These are phyloP conservation scores for Tragelaphus scriptus DNA, from an alignment of 2,113 vertebrate species.

Conservation along the genomic window DNA sequence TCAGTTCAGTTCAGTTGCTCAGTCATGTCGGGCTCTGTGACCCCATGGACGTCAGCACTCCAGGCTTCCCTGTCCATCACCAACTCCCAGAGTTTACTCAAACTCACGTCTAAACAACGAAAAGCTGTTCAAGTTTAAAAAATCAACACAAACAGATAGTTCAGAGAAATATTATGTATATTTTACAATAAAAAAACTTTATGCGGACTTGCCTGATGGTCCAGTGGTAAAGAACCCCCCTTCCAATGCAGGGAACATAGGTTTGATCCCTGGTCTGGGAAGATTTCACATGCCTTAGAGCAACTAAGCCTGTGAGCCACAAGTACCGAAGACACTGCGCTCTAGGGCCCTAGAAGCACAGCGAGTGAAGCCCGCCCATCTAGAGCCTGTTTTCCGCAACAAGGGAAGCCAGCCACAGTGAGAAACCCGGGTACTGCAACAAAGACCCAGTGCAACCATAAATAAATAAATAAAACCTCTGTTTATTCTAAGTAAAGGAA, in stretches of 20 bases:
- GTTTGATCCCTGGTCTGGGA: not conserved
- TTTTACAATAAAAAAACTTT: not conserved
- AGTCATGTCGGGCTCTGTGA: not conserved
- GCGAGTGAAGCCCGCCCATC: accelerated
- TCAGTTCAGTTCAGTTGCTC: not conserved
- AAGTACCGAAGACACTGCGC: accelerated
- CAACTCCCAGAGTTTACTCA: not conserved
- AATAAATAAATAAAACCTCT: not conserved
- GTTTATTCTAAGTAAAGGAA: not conserved
- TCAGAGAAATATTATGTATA: conserved; percentile 47
- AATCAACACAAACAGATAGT: conserved; percentile 51
- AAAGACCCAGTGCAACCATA: not conserved
- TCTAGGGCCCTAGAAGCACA: not conserved
- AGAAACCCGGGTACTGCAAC: not conserved
- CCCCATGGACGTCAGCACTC: not conserved
- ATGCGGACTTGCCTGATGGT: not conserved
- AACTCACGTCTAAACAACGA: not conserved
- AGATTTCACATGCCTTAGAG: not conserved
- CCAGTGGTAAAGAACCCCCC: not conserved
- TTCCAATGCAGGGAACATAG: not conserved
- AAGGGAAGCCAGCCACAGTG: not conserved
- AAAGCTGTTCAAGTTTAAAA: conserved; percentile 28
- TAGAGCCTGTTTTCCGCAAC: not conserved
- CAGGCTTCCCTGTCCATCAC: not conserved
- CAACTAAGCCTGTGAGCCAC: not conserved